Conservation (phyloP, 2,888 invertebrate genomes). For the Orthosia gothica region DNA sequence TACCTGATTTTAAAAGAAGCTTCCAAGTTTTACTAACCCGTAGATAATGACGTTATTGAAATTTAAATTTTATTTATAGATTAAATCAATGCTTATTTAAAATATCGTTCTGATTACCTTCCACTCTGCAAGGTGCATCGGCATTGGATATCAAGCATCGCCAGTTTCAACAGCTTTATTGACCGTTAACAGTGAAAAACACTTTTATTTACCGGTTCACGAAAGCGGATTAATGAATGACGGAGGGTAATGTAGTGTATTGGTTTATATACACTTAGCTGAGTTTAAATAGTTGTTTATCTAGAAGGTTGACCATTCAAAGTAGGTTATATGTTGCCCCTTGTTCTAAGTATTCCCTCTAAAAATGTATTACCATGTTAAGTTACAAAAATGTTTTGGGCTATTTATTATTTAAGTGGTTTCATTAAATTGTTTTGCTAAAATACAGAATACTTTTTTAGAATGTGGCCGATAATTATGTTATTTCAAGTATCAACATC, state of each 20-base stretch:
- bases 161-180: slow-evolving; percentile 48
- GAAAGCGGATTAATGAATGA: slow-evolving; percentile 15
- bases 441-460: background rate
- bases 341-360: too few relatives aligned
- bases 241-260: background rate
- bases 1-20: background rate
- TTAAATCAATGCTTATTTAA: background rate
- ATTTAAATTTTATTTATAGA: background rate
- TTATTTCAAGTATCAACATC: slow-evolving; percentile 7
- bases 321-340: background rate
- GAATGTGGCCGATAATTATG: background rate
- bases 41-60: background rate
- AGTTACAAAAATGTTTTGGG: background rate
- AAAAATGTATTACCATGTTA: background rate
- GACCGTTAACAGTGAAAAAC: slow-evolving; percentile 54
- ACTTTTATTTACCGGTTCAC: slow-evolving; percentile 41
- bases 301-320: background rate
- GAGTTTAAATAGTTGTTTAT: background rate
- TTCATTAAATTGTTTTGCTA: background rate
- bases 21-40: background rate
- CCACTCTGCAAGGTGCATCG: background rate
- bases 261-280: background rate
- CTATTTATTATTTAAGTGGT: background rate
- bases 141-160: slow-evolving; percentile 15
- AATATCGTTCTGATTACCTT: background rate